Percentiles rank a stretch among this genome's conserved stretches.
Evolutionary conservation across 1,140 invertebrate species (phyloP).

Genomic region (Lucilia sericata): DNA sequence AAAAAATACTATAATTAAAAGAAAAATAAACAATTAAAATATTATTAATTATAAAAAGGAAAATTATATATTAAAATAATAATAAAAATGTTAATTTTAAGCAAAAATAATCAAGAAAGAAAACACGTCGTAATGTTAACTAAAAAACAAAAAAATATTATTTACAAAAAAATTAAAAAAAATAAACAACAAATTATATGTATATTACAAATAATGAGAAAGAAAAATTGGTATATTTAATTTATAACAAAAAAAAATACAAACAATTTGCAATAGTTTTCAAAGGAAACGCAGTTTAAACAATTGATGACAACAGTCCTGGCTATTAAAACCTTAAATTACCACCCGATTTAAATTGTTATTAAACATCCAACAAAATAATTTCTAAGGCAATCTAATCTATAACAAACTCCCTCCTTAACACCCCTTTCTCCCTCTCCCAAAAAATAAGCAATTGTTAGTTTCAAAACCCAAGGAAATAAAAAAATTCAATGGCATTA

Average conservation of each 20-base stretch:
- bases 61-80: constrained; percentile 16
- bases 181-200: constrained; percentile 46
- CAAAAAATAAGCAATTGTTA: not conserved
- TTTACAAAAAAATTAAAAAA: constrained; percentile 41
- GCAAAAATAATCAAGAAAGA: constrained; percentile 36
- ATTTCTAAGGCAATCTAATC: too few species aligned
- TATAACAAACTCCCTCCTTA: too few species aligned
- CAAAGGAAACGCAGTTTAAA: not conserved
- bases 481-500: not conserved
- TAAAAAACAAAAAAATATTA: constrained; percentile 43
- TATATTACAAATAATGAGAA: constrained; percentile 44
- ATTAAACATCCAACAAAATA: too few species aligned
- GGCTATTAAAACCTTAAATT: not conserved
- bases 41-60: not conserved
- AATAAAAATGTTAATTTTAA: constrained; percentile 36
- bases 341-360: not conserved
- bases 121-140: constrained; percentile 50
- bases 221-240: constrained; percentile 42
- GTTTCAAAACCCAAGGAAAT: not conserved
- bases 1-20: constrained; percentile 38
- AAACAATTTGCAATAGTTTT: not conserved
- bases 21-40: constrained; percentile 29
- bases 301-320: not conserved
- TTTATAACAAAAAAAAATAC: not conserved
- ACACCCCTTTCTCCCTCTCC: too few species aligned